These are phyloP conservation scores for Dendropsophus ebraccatus DNA, from an alignment of 2,113 vertebrate species.

Conservation along the genomic window DNA sequence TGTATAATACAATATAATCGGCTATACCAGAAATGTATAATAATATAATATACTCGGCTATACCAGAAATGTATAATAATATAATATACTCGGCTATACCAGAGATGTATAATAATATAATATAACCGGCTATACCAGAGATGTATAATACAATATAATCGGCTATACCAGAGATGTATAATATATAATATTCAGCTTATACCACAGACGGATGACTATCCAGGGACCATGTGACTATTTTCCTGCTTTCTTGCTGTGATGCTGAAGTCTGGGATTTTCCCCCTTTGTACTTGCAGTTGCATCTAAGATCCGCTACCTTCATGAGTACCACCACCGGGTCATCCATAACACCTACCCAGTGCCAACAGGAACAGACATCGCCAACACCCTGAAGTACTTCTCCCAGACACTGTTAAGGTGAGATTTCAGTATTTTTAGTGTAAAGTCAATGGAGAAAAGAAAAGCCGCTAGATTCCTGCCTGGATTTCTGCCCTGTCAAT, in stretches of 20 bases:
- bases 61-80: no score
- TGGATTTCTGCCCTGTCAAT: conserved; percentile 64
- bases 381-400: conserved; percentile 99
- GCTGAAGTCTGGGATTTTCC: conserved; percentile 67
- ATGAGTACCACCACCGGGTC: conserved; percentile 99
- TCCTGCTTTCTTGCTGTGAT: conserved; percentile 36
- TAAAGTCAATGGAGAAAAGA: conserved; percentile 56
- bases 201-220: no score
- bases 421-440: conserved; percentile 77
- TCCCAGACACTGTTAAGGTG: conserved; percentile 99
- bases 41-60: no score
- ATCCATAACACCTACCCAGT: conserved; percentile 99
- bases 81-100: no score
- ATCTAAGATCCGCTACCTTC: conserved; percentile 99
- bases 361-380: conserved; percentile 99
- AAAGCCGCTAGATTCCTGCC: conserved; percentile 63
- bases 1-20: no score
- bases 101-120: no score
- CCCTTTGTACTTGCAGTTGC: conserved; percentile 91
- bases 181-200: no score
- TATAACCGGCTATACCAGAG: no score
- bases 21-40: no score
- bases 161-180: no score
- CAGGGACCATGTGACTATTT: no score
- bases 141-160: no score